Evolutionary conservation across 2,113 vertebrate species (phyloP).

Genomic region (Cyprinodon tularosa): DNA sequence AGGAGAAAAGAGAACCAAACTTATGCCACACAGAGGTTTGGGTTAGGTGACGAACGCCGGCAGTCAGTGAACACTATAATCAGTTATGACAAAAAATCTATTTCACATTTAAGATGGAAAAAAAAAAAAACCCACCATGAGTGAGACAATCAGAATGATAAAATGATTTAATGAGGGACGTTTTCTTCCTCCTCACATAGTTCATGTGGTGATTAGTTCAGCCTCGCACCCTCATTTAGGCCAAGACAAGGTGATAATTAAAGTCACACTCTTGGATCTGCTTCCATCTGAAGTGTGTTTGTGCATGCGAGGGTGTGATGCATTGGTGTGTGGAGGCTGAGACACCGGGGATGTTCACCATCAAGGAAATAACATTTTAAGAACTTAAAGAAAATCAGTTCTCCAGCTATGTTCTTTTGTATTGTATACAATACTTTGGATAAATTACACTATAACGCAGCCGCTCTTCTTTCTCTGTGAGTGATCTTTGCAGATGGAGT

Average conservation of each 20-base stretch:
- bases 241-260: conserved; percentile 95
- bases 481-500: neutral
- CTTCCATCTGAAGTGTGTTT: conserved; percentile 41
- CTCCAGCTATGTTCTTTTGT: neutral
- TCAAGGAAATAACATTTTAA: neutral
- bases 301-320: conserved; percentile 1
- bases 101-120: neutral
- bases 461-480: neutral
- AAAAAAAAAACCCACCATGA: neutral
- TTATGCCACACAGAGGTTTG: conserved; percentile 22
- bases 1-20: conserved; percentile 13
- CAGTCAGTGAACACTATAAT: conserved; percentile 34
- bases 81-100: conserved; percentile 25
- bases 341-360: conserved; percentile 1
- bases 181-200: conserved; percentile 17
- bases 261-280: conserved; percentile 83
- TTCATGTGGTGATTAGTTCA: conserved; percentile 85
- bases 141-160: conserved; percentile 14
- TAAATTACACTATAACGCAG: neutral
- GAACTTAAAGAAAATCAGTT: neutral
- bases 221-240: conserved; percentile 84
- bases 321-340: neutral
- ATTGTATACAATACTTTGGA: neutral
- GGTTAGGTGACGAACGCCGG: conserved; percentile 8
- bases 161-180: conserved; percentile 60